Conservation (phyloP, 2,797 vertebrate species). For the Hapalemur alaotrensis region DNA sequence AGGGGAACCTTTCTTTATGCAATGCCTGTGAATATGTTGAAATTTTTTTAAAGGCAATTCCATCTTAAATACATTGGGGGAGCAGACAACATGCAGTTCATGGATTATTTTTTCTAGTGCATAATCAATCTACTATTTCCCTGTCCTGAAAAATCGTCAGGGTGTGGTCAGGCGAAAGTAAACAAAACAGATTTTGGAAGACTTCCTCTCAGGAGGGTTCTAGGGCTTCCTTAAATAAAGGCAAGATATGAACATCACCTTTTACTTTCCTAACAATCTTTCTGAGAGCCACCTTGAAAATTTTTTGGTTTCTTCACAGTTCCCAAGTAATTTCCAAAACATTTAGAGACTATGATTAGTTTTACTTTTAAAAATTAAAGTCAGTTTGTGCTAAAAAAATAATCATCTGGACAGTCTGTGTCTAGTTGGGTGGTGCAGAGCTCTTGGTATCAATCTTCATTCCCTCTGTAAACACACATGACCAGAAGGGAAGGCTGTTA, state of each 20-base stretch:
- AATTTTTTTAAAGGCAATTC: slow-evolving; percentile 27
- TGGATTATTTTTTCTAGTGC: background rate
- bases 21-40: slow-evolving; percentile 30
- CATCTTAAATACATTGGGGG: slow-evolving; percentile 7
- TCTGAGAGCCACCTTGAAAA: background rate
- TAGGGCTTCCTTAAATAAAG: slow-evolving; percentile 38
- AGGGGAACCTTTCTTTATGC: slow-evolving; percentile 38
- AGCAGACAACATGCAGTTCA: background rate
- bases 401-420: background rate
- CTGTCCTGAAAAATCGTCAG: background rate
- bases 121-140: background rate
- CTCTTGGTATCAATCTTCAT: background rate
- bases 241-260: background rate
- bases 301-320: slow-evolving; percentile 13
- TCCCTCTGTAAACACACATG: background rate
- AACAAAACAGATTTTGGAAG: background rate
- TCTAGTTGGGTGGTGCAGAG: background rate
- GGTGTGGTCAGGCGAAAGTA: slow-evolving; percentile 29
- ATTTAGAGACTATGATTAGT: slow-evolving; percentile 25
- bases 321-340: slow-evolving; percentile 3
- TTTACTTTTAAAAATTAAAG: slow-evolving; percentile 57
- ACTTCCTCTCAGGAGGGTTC: slow-evolving; percentile 9
- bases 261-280: slow-evolving; percentile 23
- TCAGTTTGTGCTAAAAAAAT: background rate
- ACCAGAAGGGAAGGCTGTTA: slow-evolving; percentile 15